phyloP scores from a whole-genome alignment of 2,113 vertebrate genomes.

The Sinocyclocheilus anshuiensis region DNA sequence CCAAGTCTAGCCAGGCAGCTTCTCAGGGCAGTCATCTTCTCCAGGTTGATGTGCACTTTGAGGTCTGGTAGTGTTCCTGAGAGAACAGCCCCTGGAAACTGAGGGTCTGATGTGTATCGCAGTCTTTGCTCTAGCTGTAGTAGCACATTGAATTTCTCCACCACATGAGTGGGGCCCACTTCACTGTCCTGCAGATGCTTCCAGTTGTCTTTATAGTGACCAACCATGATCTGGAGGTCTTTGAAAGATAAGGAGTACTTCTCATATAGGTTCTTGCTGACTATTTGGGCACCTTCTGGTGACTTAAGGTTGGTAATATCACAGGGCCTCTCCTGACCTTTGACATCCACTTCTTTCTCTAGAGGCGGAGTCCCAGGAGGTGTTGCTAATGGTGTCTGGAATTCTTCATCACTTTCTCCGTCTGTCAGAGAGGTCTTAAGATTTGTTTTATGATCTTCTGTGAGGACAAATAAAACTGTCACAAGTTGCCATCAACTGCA shows the following conservation, averaged over 20 bases:
- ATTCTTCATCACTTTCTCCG: constrained; percentile 92
- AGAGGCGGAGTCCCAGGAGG: constrained; percentile 87
- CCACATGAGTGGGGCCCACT: constrained; percentile 94
- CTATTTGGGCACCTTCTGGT: constrained; percentile 74
- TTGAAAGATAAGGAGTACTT: constrained; percentile 91
- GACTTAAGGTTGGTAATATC: constrained; percentile 65
- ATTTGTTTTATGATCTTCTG: constrained; percentile 77
- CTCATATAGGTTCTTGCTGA: constrained; percentile 89
- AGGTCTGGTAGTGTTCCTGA: constrained; percentile 92
- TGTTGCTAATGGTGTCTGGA: constrained; percentile 92
- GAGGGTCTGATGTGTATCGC: constrained; percentile 94
- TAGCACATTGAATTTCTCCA: constrained; percentile 96
- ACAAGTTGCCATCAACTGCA: neutral
- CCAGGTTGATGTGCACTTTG: constrained; percentile 95
- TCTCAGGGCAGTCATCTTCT: constrained; percentile 90
- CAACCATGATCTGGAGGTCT: constrained; percentile 98
- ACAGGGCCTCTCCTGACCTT: constrained; percentile 61
- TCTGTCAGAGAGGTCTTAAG: constrained; percentile 73
- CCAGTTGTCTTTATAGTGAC: constrained; percentile 94
- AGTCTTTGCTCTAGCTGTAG: constrained; percentile 91
- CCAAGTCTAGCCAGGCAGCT: constrained; percentile 85
- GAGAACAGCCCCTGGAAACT: constrained; percentile 90
- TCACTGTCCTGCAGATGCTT: constrained; percentile 93
- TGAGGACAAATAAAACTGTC: constrained; percentile 27
- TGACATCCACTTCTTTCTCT: constrained; percentile 71